Base-by-base conservation (phyloP, 1,140 invertebrate species). In the Pseudomyrmex dendroicus region DNA sequence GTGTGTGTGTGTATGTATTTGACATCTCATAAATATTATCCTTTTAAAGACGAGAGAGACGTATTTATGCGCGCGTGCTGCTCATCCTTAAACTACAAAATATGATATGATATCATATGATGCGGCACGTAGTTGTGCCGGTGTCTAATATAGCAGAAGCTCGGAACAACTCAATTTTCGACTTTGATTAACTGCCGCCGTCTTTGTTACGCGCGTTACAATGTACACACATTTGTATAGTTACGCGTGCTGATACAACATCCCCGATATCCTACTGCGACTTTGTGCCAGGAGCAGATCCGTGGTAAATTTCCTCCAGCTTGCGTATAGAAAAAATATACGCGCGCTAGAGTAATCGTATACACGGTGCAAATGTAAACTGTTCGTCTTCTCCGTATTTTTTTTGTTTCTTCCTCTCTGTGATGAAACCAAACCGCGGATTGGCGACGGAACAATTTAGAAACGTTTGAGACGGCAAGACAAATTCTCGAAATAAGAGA, bases 151-250 rank as follows among this genome's bases (percentile, higher is more conserved):
- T 13, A 35, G 54, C 17, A 50, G 54, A 35, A 59, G 76, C 66
- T 59, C 1, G 66, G 20, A 72, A 80, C 76, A 80, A 80, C 76
- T 72, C 64, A 80, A 80, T 80, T 80, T 70, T 80, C 76, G 76
- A 80, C 54, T 80, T 80, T 72, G 52, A 80, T 80, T 80, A 72
- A 72, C 76, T 44, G 66, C 62, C 35, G n/a, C 35, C 52, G 64
- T 59, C 52, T 54, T 20, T n/a, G 15, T 5, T 67, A 10, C 54
- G n/a, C 59, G 22, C 12, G n/a, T 20, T 20, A 17, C 35, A 10
- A 46, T n/a, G 20, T 25, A 20, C 2, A 12, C 35, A 17, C 35
- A 8, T 48, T 48, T 22, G 12, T 15, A 52, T 2, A 9, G 7
- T 3, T 12, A 17, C 62, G 48, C 73, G 22, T 25, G 62, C 35